A percentile compares a stretch with the other conserved stretches of the same genome.
Conservation (phyloP, 2,113 vertebrate species). For the Collichthys lucidus region DNA sequence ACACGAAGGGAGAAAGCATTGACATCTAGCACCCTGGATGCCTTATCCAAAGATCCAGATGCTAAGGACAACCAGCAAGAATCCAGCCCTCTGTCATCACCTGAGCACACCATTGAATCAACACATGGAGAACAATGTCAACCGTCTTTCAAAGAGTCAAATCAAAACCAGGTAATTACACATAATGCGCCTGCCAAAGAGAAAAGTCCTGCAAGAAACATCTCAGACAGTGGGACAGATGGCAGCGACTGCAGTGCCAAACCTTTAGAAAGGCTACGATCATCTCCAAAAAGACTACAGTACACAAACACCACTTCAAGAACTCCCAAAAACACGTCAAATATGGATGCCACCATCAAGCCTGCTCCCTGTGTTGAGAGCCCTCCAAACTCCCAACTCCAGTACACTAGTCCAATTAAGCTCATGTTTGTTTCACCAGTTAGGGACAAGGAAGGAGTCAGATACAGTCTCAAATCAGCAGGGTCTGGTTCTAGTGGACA, state of each 20-base stretch:
- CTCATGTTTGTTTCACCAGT: constrained; percentile 96
- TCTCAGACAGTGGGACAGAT: constrained; percentile 32
- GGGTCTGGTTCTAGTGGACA: constrained; percentile 74
- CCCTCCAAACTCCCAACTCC: constrained; percentile 54
- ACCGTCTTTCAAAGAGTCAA: constrained; percentile 6
- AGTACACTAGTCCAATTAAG: constrained; percentile 93
- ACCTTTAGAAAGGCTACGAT: constrained; percentile 51
- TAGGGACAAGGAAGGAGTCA: constrained; percentile 88
- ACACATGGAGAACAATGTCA: constrained; percentile 1
- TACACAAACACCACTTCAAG: constrained; percentile 8
- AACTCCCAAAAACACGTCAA: constrained; percentile 17
- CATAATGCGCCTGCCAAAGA: constrained; percentile 34
- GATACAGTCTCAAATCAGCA: constrained; percentile 92
- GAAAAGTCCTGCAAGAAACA: constrained; percentile 31
- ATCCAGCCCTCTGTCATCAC: not conserved
- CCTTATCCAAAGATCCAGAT: constrained; percentile 55
- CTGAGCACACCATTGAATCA: constrained; percentile 23
- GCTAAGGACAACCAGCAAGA: constrained; percentile 19
- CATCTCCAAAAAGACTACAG: constrained; percentile 58
- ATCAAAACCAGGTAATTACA: constrained; percentile 6
- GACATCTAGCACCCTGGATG: constrained; percentile 62
- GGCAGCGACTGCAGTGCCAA: constrained; percentile 12
- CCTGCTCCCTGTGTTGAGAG: constrained; percentile 51
- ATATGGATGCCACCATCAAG: constrained; percentile 12
- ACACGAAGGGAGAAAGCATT: constrained; percentile 72